Evolutionary conservation across 1,140 invertebrate genomes (phyloP).

Genomic region (Helicoverpa zea): DNA sequence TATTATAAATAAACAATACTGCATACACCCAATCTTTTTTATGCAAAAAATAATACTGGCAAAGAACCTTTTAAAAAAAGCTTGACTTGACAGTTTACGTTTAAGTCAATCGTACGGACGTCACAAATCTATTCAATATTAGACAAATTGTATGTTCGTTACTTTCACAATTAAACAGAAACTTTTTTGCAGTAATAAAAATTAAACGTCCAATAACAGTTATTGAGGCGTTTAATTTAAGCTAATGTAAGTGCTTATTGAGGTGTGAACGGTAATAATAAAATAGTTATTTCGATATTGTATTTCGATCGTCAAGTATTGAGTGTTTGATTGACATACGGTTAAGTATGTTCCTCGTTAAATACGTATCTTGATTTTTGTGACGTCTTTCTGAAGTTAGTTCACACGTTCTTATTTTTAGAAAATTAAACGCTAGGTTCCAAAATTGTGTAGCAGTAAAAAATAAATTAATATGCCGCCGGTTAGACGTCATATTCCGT

Average conservation of each 20-base stretch:
- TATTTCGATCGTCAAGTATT: background rate
- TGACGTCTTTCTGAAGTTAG: too few species aligned
- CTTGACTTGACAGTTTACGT: constrained; percentile 1
- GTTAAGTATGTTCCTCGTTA: constrained; percentile 18
- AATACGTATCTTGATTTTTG: background rate
- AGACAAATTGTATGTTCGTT: constrained; percentile 15
- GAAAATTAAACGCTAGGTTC: too few species aligned
- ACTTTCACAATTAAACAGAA: background rate
- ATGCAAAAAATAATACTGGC: background rate
- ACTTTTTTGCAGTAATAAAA: background rate
- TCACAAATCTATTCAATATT: background rate
- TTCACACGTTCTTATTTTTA: too few species aligned
- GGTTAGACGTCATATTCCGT: too few species aligned
- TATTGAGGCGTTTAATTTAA: constrained; percentile 20
- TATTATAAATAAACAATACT: background rate
- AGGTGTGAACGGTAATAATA: constrained; percentile 18
- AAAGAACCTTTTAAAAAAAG: background rate
- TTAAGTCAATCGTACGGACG: background rate
- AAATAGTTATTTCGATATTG: background rate
- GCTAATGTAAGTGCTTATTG: constrained; percentile 19
- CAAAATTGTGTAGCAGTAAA: too few species aligned
- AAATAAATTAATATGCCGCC: too few species aligned
- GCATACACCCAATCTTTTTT: background rate
- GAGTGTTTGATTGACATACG: constrained; percentile 16
- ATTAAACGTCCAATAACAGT: constrained; percentile 21